Percentiles rank a stretch among this genome's conserved stretches.
Conservation (phyloP, 2,888 invertebrate species). For the Nymphalis urticae region DNA sequence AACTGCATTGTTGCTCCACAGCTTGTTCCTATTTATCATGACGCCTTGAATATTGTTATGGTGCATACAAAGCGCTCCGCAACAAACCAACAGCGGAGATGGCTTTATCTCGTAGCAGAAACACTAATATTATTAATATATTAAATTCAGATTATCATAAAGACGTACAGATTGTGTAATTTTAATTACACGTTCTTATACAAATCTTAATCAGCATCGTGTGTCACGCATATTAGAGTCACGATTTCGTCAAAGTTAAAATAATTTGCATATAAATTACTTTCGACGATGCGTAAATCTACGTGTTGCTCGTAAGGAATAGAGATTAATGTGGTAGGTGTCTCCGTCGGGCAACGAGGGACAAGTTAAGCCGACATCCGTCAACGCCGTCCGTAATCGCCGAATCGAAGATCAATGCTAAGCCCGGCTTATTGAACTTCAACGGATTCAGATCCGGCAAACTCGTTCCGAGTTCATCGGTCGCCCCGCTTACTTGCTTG, state of each 20-base stretch:
- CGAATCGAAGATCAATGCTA: constrained; percentile 78
- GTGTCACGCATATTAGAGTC: constrained; percentile 69
- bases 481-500: constrained; percentile 50
- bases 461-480: constrained; percentile 61
- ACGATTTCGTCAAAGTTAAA: constrained; percentile 73
- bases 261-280: constrained; percentile 81
- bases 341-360: constrained; percentile 70
- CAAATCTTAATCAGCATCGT: constrained; percentile 57
- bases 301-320: constrained; percentile 77
- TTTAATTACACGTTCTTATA: constrained; percentile 40
- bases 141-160: constrained; percentile 56
- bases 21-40: constrained; percentile 80
- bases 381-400: constrained; percentile 78
- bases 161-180: constrained; percentile 9
- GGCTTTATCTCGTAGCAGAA: constrained; percentile 69
- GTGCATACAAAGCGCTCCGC: constrained; percentile 63
- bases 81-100: constrained; percentile 57
- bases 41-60: constrained; percentile 76
- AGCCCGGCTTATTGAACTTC: constrained; percentile 78
- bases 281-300: constrained; percentile 77
- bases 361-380: constrained; percentile 80
- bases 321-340: constrained; percentile 79
- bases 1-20: constrained; percentile 73
- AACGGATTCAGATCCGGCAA: constrained; percentile 61
- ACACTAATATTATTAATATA: constrained; percentile 69